Percentiles rank a stretch among this genome's conserved stretches.
Evolutionary conservation across 2,797 vertebrate genomes (phyloP).

Genomic region (Synaphobranchus kaupii): DNA sequence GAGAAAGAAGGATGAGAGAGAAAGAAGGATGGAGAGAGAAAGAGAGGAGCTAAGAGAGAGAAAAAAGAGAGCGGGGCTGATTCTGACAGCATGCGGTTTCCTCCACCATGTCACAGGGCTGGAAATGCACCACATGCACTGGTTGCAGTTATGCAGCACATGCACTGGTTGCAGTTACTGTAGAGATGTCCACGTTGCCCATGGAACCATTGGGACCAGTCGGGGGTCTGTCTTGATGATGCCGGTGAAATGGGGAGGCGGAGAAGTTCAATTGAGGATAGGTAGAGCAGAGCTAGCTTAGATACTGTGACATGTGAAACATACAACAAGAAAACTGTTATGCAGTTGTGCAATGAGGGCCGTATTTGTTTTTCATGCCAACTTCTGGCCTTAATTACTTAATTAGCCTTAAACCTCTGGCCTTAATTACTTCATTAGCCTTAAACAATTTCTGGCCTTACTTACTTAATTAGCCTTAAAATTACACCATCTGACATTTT

Average conservation of each 20-base stretch:
- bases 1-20: not conserved
- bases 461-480: too few relatives aligned
- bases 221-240: slow-evolving; percentile 12
- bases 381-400: too few relatives aligned
- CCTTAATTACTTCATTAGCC: too few relatives aligned
- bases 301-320: not conserved
- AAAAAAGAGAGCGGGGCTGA: not conserved
- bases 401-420: too few relatives aligned
- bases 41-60: not conserved
- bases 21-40: too few relatives aligned
- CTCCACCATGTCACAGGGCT: not conserved
- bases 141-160: slow-evolving; percentile 18
- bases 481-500: too few relatives aligned
- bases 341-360: not conserved
- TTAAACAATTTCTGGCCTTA: too few relatives aligned
- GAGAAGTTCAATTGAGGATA: not conserved
- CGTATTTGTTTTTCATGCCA: too few relatives aligned
- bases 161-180: slow-evolving; percentile 9
- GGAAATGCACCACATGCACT: slow-evolving; percentile 14
- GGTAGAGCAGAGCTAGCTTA: not conserved
- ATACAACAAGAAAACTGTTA: not conserved
- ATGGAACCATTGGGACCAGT: slow-evolving; percentile 38
- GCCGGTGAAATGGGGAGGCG: not conserved
- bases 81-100: not conserved
- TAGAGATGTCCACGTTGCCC: slow-evolving; percentile 21